Evolutionary conservation across 2,113 vertebrate species (phyloP), one percentile per base, ranked within the genome.

Genomic region (Austrofundulus limnaeus): DNA sequence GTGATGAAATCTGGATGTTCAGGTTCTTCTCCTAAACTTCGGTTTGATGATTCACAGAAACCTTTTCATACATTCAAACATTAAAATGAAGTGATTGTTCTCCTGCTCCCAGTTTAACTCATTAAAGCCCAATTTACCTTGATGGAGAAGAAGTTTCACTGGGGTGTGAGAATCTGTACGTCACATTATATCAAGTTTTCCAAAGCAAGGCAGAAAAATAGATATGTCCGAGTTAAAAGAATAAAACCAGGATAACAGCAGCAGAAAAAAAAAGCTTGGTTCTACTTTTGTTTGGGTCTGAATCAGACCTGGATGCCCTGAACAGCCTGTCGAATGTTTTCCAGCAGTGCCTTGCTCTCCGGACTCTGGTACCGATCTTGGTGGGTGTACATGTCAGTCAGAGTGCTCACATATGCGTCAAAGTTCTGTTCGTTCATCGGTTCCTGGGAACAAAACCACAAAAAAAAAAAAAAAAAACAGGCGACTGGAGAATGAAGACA

Each of bases 401-500:
- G 89, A 80, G 96, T 97, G 88, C 94, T 98, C 94, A 99, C 97
- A 89, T 99, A 99, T 74, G 95, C 94, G 94, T 99, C 96, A 95
- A 99, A 98, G 95, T 99, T 99, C 94, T 99, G 97, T 93, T 98
- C 96, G 86, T 96, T 98, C 95, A 99, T 98, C 91, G 97, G 97
- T 90, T 98, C 97, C 97, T 99, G 94, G 77, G 66, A 49, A 80
- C 43, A 77, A 50, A 61, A 5, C 57, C 47, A 53, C 2, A 51
- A 38, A 76, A 57, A 76, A 28, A 28, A 50, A 53, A 3, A 51
- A 38, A 76, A 57, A 76, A 28, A 28, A 4, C 25, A 28, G 17
- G 3, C 25, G 17, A 4, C 25, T 28, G 25, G 25, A 28, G 25
- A 5, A 42, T 70, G 52, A 73, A 76, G 49, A 34, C 5, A 34